Base-by-base conservation (phyloP, 2,888 invertebrate species). In the Julus scanicus region DNA sequence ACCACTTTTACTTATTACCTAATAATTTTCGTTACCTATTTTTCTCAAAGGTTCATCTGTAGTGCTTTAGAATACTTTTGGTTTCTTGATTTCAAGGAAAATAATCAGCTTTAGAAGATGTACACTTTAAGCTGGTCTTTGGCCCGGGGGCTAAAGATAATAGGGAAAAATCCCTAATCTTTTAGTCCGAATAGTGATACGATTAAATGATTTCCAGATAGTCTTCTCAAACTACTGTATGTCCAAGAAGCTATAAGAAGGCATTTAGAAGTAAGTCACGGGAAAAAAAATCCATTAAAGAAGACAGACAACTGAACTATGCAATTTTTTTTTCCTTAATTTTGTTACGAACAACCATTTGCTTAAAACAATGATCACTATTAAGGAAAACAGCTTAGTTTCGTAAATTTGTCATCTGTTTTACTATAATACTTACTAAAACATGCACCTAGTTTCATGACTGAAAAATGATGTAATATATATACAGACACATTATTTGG, bases 51-150 rank as follows among this genome's bases (percentile, higher is more conserved):
- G n/a, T n/a, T 9, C 63, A 63, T 63, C n/a, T 17, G n/a, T 63
- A n/a, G 63, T 6, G n/a, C n/a, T 63, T 63, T 63, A 29, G 29
- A 29, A 29, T 29, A 63, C 5, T 63, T n/a, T 63, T 5, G 63
- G 63, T 6, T 63, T 63, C 63, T 63, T n/a, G 17, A 63, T 63
- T 63, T 63, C 63, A 63, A 4, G 3, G 63, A 63, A 63, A 63
- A n/a, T 63, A 63, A 63, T 63, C 63, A n/a, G 63, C 63, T 63
- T 63, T 63, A n/a, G 63, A 63, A 63, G 63, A 63, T n/a, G n/a
- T 63, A 63, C 63, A 63, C n/a, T 63, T 11, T 63, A 63, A 63
- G 63, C 63, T n/a, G 63, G 63, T 17, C 63, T n/a, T 6, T 17
- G 63, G 63, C 63, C 63, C 17, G n/a, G 17, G 17, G n/a, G 63